Evolutionary conservation across 2,888 invertebrate species (phyloP).

Genomic region (Drosophila glabriapex): DNA sequence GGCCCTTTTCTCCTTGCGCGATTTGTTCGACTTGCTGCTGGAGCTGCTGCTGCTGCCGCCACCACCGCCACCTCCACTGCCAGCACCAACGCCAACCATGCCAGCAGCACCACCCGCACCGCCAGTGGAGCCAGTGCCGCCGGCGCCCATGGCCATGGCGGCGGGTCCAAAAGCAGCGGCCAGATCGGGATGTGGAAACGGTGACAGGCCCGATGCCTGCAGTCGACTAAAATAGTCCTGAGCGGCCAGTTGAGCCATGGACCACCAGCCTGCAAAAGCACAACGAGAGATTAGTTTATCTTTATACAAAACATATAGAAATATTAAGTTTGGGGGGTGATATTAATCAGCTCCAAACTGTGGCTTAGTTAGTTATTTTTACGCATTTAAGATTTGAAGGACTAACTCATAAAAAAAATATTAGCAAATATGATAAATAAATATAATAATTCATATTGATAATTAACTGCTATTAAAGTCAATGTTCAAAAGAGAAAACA

Average conservation of each 20-base stretch:
- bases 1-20: slow-evolving; percentile 84
- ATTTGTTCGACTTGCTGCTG: slow-evolving; percentile 83
- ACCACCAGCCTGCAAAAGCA: slow-evolving; percentile 92
- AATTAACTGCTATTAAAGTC: background rate
- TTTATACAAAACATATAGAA: background rate
- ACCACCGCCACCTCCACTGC: slow-evolving; percentile 70
- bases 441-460: background rate
- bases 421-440: background rate
- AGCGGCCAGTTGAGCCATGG: slow-evolving; percentile 95
- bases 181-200: slow-evolving; percentile 89
- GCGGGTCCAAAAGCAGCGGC: slow-evolving; percentile 87
- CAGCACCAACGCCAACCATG: slow-evolving; percentile 81
- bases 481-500: background rate
- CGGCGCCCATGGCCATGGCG: slow-evolving; percentile 79
- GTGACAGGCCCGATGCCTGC: slow-evolving; percentile 91
- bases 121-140: slow-evolving; percentile 81
- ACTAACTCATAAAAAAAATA: background rate
- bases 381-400: background rate
- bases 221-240: slow-evolving; percentile 94
- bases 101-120: slow-evolving; percentile 73
- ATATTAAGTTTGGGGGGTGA: background rate
- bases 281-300: background rate
- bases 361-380: background rate
- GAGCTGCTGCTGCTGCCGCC: slow-evolving; percentile 80
- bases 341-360: background rate